Evolutionary conservation across 2,113 vertebrate genomes (phyloP).

Genomic region (Thalassarche chlororhynchos): DNA sequence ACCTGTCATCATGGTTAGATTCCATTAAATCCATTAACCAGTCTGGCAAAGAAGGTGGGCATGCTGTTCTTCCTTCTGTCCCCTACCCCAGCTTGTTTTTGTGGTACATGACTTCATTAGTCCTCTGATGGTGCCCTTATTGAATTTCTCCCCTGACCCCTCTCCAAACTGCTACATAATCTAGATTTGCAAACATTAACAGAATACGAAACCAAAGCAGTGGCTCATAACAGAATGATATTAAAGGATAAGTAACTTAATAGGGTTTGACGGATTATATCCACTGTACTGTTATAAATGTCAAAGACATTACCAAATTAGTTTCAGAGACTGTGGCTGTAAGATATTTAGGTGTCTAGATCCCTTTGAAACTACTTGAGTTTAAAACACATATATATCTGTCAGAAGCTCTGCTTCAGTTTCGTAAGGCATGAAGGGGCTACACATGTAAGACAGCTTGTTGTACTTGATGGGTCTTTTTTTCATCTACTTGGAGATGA

Average conservation of each 20-base stretch:
- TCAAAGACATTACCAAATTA: neutral
- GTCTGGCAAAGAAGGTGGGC: neutral
- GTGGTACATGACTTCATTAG: neutral
- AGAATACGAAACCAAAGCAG: neutral
- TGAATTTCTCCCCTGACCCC: neutral
- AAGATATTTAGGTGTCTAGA: neutral
- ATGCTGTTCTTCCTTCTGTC: neutral
- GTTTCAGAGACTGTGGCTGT: neutral
- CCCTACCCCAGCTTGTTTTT: neutral
- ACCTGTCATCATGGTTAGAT: neutral
- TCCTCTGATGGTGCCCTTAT: neutral
- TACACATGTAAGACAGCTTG: neutral
- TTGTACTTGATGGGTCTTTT: fast-evolving
- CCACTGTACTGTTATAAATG: neutral
- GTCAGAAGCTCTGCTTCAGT: neutral
- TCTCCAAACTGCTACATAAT: neutral
- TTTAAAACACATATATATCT: neutral
- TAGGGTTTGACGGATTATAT: neutral
- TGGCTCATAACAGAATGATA: neutral
- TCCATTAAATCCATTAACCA: neutral
- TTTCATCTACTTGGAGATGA: neutral
- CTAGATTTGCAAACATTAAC: neutral
- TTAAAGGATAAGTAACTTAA: neutral
- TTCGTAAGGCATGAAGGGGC: neutral
- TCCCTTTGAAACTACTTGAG: neutral